These are phyloP conservation scores for Enteromius thamalakanensis DNA, from an alignment of 2,797 vertebrate genomes.

Conservation along the genomic window DNA sequence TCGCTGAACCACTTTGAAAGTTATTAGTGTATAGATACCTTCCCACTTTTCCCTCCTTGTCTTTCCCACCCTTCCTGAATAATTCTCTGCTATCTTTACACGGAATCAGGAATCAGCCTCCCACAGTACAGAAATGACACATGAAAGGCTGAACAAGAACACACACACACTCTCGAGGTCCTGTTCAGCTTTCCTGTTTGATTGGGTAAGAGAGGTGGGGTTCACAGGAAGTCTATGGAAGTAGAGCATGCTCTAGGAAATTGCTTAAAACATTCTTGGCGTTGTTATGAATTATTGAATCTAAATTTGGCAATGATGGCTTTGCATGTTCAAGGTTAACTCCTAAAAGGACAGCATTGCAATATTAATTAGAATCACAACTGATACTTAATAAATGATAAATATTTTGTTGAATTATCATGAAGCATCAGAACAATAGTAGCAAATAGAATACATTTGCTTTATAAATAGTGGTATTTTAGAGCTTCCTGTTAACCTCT, in stretches of 20 bases:
- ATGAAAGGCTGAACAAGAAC: conserved; percentile 37
- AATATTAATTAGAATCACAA: not conserved
- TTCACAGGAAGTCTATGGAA: conserved; percentile 45
- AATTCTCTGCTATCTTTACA: conserved; percentile 24
- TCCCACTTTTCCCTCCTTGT: conserved; percentile 8
- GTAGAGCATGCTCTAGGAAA: conserved; percentile 35
- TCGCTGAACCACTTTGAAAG: not conserved
- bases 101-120: conserved; percentile 26
- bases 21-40: conserved; percentile 13
- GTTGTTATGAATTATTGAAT: conserved; percentile 19
- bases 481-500: not conserved
- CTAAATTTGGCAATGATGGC: not conserved
- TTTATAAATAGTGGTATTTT: not conserved
- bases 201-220: conserved; percentile 45
- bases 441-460: not conserved
- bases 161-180: not conserved
- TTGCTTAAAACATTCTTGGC: conserved; percentile 45
- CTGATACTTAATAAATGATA: not conserved
- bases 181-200: conserved; percentile 46
- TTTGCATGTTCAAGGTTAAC: conserved; percentile 5
- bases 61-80: conserved; percentile 38
- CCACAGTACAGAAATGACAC: conserved; percentile 31
- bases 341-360: not conserved
- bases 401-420: not conserved
- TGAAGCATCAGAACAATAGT: not conserved